Base-by-base conservation (phyloP, 2,113 vertebrate species). In the Tinamus guttatus region DNA sequence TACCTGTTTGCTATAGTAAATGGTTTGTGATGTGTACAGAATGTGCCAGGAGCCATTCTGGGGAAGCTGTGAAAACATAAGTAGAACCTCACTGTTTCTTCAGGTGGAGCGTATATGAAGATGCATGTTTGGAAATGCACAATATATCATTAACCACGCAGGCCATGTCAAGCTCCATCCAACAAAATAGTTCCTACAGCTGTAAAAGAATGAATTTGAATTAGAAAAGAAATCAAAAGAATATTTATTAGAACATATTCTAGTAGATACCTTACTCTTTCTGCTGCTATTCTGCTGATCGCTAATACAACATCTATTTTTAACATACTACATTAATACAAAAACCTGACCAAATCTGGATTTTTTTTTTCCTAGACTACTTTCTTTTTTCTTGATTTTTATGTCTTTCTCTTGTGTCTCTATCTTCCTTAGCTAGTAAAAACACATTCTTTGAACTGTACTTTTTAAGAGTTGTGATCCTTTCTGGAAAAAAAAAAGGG, bases 191-290 rank as follows among this genome's bases (percentile, higher is more conserved):
- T 36, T 84, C 30, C 56, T 87, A 49, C 20, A 65, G 12, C 40
- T 67, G 34, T 71, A 68, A 71, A 92, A 79, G 18, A n/a, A 20
- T 64, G 43, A 69, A n/a, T 63, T 63, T 56, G 68, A 83, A 83
- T 78, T 90, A 74, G 95, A 90, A 94, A 90, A 65, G 34, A 87
- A 88, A 92, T 80, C 75, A 92, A 87, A 93, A 62, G 36, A 87
- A 73, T 94, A 74, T 64, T 87, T 90, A 70, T 87, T 67, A 87
- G 71, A 85, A 75, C 22, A 63, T 21, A n/a, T 85, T 83, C 45
- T 51, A 22, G 22, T 30, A 86, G 28, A 52, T 51, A 52, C 52
- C 28, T 71, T 64, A 59, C n/a, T 87, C 60, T 83, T 70, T 54
- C 79, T 70, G 34, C 49, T 85, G 60, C 32, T 78, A 3, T 77